phyloP scores from a whole-genome alignment of 2,113 vertebrate genomes.

The Petroica traversi region DNA sequence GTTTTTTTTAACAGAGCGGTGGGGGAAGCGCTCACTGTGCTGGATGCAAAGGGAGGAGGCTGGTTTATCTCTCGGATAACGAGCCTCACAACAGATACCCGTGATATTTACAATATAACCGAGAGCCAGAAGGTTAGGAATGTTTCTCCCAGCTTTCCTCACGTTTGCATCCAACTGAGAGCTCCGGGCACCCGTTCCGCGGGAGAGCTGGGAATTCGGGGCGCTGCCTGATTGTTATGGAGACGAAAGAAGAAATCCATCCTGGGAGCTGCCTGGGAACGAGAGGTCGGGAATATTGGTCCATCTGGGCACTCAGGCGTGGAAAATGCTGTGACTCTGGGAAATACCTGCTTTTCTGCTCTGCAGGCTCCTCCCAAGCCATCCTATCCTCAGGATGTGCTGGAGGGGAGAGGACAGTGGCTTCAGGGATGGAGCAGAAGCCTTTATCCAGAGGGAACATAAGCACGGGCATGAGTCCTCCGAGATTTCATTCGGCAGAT shows the following conservation, averaged over 20 bases:
- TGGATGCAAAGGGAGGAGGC: background rate
- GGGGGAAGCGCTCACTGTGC: background rate
- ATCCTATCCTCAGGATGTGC: accelerated
- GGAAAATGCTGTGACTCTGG: background rate
- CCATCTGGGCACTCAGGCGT: accelerated
- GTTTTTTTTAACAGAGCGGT: background rate
- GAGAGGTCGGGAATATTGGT: accelerated
- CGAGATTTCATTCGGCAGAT: background rate
- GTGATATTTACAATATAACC: background rate
- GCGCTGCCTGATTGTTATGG: accelerated
- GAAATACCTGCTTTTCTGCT: background rate
- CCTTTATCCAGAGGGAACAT: accelerated
- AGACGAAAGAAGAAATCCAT: accelerated
- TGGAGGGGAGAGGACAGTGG: background rate
- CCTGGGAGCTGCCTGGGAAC: background rate
- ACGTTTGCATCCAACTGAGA: background rate
- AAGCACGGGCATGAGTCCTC: accelerated
- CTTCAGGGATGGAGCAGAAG: background rate
- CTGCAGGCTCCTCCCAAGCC: background rate
- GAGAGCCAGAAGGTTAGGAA: background rate
- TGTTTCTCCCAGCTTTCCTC: background rate
- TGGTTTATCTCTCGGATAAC: background rate
- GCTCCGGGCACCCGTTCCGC: background rate
- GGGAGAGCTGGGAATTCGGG: background rate
- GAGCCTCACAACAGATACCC: background rate